Conservation (phyloP, 1,140 invertebrate genomes). For the Drosophila ohnishii region DNA sequence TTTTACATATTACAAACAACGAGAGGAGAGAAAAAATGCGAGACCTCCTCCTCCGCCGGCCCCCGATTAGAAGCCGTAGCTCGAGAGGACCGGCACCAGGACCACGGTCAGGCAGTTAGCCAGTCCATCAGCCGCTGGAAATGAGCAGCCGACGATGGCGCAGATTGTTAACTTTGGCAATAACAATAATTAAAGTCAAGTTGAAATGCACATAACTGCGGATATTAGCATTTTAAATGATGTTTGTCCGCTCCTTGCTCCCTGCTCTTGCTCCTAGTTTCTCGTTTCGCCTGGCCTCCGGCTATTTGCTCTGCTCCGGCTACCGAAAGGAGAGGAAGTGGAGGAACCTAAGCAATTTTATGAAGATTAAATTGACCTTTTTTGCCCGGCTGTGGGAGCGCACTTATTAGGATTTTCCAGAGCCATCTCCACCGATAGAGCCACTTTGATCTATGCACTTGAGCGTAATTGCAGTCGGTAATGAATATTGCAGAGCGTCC, state of each 20-base stretch:
- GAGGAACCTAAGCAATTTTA: slow-evolving; percentile 65
- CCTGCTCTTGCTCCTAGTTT: neutral
- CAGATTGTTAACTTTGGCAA: slow-evolving; percentile 82
- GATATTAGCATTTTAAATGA: slow-evolving; percentile 82
- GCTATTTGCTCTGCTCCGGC: slow-evolving; percentile 46
- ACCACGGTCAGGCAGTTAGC: slow-evolving; percentile 54
- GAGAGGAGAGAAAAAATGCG: slow-evolving; percentile 24
- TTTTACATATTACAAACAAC: slow-evolving; percentile 72
- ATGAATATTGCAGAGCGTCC: slow-evolving; percentile 52
- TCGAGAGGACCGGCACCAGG: neutral
- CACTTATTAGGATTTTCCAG: slow-evolving; percentile 11
- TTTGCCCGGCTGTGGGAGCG: slow-evolving; percentile 29
- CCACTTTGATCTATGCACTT: slow-evolving; percentile 67
- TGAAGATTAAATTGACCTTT: slow-evolving; percentile 79
- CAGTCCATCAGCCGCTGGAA: slow-evolving; percentile 66
- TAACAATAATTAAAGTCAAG: slow-evolving; percentile 83
- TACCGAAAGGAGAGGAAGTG: slow-evolving; percentile 36
- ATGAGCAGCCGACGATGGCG: slow-evolving; percentile 65
- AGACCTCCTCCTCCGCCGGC: slow-evolving; percentile 22
- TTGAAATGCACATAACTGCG: slow-evolving; percentile 81
- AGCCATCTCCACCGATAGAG: slow-evolving; percentile 44
- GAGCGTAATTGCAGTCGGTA: slow-evolving; percentile 61
- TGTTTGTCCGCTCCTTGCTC: slow-evolving; percentile 57
- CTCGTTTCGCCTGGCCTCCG: slow-evolving; percentile 23
- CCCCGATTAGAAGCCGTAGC: slow-evolving; percentile 59